Evolutionary conservation across 2,797 vertebrate genomes (phyloP).

Genomic region (Anas flavirostris): DNA sequence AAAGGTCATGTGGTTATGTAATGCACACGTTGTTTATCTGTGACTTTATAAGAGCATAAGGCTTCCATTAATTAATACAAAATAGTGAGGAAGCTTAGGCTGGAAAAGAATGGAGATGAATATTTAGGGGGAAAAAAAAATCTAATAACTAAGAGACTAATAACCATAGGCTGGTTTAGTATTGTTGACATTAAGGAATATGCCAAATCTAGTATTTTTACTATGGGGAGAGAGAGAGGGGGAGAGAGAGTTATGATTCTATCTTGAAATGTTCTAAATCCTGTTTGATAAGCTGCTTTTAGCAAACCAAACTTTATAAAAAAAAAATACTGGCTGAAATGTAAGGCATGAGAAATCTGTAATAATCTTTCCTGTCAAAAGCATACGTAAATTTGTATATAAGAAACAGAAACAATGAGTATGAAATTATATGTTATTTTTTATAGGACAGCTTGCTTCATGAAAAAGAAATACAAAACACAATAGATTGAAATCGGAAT

Average conservation of each 20-base stretch:
- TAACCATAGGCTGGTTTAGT: background rate
- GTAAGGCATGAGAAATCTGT: background rate
- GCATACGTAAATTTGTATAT: background rate
- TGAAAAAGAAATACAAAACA: background rate
- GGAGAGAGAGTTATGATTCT: background rate
- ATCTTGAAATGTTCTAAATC: background rate
- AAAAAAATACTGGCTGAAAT: background rate
- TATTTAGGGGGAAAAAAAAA: background rate
- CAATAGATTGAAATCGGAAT: constrained; percentile 44
- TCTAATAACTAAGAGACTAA: background rate
- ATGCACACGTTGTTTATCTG: background rate
- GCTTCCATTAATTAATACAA: background rate
- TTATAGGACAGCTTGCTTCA: constrained; percentile 26
- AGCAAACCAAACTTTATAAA: background rate
- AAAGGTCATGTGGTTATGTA: background rate
- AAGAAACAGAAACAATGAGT: background rate
- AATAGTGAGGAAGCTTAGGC: background rate
- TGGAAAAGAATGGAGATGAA: background rate
- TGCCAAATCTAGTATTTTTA: background rate
- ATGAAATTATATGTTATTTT: constrained; percentile 44
- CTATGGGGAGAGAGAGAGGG: background rate
- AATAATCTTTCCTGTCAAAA: constrained; percentile 4
- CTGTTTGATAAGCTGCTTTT: background rate
- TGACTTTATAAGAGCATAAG: background rate
- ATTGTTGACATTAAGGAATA: background rate